These are phyloP conservation scores for Pantherophis guttatus DNA, from an alignment of 2,113 vertebrate species.

Conservation along the genomic window DNA sequence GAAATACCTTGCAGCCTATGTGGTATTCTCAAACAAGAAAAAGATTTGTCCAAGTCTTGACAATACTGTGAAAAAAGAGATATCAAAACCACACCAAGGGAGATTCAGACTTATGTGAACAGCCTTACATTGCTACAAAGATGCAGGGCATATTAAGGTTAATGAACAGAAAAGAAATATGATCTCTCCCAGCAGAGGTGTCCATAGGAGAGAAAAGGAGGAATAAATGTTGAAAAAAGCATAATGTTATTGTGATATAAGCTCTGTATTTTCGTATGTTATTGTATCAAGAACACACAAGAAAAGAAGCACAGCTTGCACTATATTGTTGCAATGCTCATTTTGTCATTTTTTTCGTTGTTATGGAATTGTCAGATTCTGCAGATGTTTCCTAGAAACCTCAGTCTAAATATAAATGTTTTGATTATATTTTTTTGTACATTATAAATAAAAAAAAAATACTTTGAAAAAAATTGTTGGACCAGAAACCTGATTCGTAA, in stretches of 20 bases:
- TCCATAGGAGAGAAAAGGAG: background rate
- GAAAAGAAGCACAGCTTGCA: background rate
- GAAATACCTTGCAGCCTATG: background rate
- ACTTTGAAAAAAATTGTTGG: background rate
- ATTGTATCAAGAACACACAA: background rate
- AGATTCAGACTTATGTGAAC: background rate
- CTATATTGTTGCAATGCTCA: background rate
- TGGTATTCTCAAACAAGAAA: background rate
- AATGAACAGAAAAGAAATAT: background rate
- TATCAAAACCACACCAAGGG: background rate
- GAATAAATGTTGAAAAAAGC: background rate
- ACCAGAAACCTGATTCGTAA: background rate
- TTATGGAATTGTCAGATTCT: background rate
- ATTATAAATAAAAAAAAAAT: background rate
- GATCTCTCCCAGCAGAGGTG: background rate
- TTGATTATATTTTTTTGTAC: background rate
- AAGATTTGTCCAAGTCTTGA: background rate
- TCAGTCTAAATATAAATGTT: background rate
- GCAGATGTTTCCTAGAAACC: background rate
- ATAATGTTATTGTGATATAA: background rate
- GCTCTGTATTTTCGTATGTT: background rate
- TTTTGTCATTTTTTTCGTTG: background rate
- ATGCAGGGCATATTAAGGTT: background rate
- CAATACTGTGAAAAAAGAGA: background rate
- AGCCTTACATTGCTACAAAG: background rate